A percentile compares a stretch with the other conserved stretches of the same genome.
Conservation (phyloP, 1,140 invertebrate species). For the Atta texana region DNA sequence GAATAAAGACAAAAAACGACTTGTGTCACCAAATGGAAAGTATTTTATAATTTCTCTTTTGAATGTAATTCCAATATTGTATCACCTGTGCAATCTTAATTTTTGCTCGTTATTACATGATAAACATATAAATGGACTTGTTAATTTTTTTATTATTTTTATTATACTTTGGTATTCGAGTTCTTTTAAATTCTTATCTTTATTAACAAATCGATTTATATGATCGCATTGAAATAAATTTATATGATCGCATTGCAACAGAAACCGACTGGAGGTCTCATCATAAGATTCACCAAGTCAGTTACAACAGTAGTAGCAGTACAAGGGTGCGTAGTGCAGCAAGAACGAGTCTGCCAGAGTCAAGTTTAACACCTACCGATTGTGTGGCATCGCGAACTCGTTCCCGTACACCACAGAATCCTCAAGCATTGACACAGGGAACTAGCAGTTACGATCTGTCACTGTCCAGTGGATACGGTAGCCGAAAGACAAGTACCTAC, state of each 20-base stretch:
- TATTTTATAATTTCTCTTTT: not conserved
- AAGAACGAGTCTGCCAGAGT: constrained; percentile 77
- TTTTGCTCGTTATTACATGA: not conserved
- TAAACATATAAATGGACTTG: not conserved
- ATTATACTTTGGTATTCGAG: not conserved
- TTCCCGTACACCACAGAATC: constrained; percentile 83
- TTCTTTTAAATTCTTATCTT: not conserved
- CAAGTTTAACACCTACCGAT: constrained; percentile 81
- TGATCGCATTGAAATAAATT: constrained; percentile 13
- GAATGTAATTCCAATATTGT: not conserved
- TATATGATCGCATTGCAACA: constrained; percentile 59
- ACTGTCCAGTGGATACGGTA: constrained; percentile 75
- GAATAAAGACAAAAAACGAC: too few relatives aligned
- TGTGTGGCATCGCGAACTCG: constrained; percentile 84
- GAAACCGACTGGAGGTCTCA: constrained; percentile 83
- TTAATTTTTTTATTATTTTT: too few relatives aligned
- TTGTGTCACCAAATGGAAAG: too few relatives aligned
- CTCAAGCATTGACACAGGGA: constrained; percentile 77
- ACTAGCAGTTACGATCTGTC: constrained; percentile 75
- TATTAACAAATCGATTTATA: constrained; percentile 11
- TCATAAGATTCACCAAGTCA: constrained; percentile 81
- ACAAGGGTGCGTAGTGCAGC: constrained; percentile 78
- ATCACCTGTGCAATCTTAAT: not conserved
- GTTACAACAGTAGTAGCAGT: constrained; percentile 77
- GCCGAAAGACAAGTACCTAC: constrained; percentile 78